Evolutionary conservation across 2,797 vertebrate species (phyloP).

Genomic region (Myotis daubentonii): DNA sequence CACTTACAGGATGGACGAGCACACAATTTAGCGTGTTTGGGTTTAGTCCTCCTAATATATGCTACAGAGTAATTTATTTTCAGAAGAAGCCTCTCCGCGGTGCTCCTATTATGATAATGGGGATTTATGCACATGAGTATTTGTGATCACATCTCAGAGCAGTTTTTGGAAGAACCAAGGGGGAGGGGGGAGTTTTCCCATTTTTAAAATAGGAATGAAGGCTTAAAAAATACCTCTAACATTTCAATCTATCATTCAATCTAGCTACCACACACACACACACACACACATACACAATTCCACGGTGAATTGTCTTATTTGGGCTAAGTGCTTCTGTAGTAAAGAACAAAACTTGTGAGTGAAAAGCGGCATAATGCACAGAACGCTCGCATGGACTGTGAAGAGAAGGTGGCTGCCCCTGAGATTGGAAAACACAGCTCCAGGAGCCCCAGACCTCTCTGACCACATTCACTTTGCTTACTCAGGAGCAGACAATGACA

Average conservation of each 20-base stretch:
- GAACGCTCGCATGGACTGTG: conserved; percentile 82
- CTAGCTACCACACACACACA: background rate
- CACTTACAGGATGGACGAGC: conserved; percentile 51
- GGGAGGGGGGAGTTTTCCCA: conserved; percentile 41
- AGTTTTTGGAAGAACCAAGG: conserved; percentile 67
- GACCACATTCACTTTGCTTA: conserved; percentile 84
- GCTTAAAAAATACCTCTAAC: conserved; percentile 38
- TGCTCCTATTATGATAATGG: conserved; percentile 75
- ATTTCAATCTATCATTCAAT: conserved; percentile 55
- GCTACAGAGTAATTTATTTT: conserved; percentile 76
- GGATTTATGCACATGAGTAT: conserved; percentile 77
- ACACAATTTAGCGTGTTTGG: conserved; percentile 78
- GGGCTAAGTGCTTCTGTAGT: conserved; percentile 81
- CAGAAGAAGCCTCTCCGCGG: conserved; percentile 68
- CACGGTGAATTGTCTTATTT: conserved; percentile 81
- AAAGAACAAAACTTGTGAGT: conserved; percentile 78
- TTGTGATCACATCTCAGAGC: conserved; percentile 79
- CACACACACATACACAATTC: conserved; percentile 42
- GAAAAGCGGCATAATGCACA: conserved; percentile 83
- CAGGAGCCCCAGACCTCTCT: conserved; percentile 61
- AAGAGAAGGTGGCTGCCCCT: conserved; percentile 83
- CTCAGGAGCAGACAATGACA: conserved; percentile 86
- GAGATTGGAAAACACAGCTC: conserved; percentile 82
- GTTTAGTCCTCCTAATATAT: conserved; percentile 75
- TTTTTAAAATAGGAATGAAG: conserved; percentile 63